These are phyloP conservation scores for Nicator chloris DNA, from an alignment of 2,113 vertebrate species.

Conservation along the genomic window DNA sequence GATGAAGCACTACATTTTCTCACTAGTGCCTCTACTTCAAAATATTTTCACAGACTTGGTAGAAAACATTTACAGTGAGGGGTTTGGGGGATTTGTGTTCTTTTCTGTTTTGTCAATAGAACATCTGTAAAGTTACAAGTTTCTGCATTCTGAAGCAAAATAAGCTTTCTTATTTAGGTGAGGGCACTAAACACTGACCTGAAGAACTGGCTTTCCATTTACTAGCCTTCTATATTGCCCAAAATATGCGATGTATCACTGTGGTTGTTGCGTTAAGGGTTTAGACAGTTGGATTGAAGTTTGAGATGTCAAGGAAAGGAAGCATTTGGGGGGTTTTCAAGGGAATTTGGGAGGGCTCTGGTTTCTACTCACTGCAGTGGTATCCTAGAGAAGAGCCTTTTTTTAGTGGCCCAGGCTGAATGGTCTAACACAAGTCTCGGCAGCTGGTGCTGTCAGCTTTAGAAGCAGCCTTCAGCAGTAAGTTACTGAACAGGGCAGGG, in stretches of 20 bases:
- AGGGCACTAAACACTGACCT: background rate
- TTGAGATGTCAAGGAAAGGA: background rate
- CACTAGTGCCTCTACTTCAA: background rate
- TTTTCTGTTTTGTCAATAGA: background rate
- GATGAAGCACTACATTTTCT: background rate
- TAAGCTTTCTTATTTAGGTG: background rate
- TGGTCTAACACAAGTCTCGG: rapidly evolving
- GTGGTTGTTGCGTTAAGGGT: background rate
- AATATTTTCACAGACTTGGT: background rate
- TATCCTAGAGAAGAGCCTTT: background rate
- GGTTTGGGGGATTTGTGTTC: rapidly evolving
- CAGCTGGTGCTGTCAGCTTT: background rate
- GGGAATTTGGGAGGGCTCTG: background rate
- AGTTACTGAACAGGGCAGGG: rapidly evolving
- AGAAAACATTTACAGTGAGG: background rate
- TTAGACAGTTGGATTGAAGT: background rate
- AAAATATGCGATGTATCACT: background rate
- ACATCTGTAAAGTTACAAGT: background rate
- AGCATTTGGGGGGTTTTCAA: background rate
- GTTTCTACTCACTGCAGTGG: background rate
- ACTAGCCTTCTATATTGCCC: background rate
- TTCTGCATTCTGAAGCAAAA: background rate
- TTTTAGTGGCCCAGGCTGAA: background rate
- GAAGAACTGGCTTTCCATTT: background rate
- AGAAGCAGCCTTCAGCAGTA: background rate